Evolutionary conservation across 2,797 vertebrate species (phyloP).

Genomic region (Oreonectes daqikongensis): DNA sequence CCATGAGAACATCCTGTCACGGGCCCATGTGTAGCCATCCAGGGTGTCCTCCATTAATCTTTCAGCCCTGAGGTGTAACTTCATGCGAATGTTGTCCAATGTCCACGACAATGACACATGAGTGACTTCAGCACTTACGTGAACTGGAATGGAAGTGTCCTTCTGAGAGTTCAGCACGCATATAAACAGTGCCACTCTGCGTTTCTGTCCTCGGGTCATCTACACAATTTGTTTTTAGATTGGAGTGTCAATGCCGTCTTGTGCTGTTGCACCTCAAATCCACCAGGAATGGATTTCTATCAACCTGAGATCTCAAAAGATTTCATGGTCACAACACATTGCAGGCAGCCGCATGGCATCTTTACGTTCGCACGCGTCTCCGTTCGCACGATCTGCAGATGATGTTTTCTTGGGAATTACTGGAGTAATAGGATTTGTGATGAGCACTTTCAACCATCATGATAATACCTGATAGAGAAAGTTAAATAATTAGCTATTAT

Average conservation of each 20-base stretch:
- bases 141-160: neutral
- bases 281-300: neutral
- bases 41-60: neutral
- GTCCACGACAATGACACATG: neutral
- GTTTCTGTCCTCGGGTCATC: neutral
- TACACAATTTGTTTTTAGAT: neutral
- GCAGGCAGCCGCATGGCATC: neutral
- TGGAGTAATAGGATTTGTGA: slow-evolving; percentile 67
- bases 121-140: neutral
- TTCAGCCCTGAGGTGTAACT: neutral
- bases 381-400: neutral
- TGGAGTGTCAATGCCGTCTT: neutral
- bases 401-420: neutral
- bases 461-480: slow-evolving; percentile 67
- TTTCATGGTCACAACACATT: neutral
- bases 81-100: neutral
- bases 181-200: neutral
- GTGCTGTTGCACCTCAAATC: neutral
- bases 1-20: neutral
- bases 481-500: slow-evolving; percentile 68
- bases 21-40: neutral
- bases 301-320: neutral
- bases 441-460: slow-evolving; percentile 68
- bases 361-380: neutral
- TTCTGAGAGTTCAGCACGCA: neutral